phyloP scores from a whole-genome alignment of 1,140 invertebrate species.

The Heliconius melpomene region DNA sequence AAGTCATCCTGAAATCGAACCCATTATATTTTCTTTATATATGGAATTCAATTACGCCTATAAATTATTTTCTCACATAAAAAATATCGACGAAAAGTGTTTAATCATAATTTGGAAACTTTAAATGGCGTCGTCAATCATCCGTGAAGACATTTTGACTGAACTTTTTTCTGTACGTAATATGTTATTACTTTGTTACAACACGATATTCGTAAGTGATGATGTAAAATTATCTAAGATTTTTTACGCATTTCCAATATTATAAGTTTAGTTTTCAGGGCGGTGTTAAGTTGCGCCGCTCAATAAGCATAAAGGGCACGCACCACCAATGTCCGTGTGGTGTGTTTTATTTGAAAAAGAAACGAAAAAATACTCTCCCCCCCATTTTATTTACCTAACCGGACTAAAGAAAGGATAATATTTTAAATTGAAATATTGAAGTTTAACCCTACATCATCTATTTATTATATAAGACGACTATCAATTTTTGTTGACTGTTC shows the following conservation, averaged over 20 bases:
- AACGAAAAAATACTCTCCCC: too few relatives aligned
- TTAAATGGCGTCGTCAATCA: conserved; percentile 21
- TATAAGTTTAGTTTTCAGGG: too few relatives aligned
- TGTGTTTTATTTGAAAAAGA: too few relatives aligned
- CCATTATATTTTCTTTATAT: conserved; percentile 1
- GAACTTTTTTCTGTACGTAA: conserved; percentile 21
- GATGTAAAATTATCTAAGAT: background rate
- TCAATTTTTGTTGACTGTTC: conserved; percentile 3
- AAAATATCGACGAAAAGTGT: conserved; percentile 1
- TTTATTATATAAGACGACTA: too few relatives aligned
- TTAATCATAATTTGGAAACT: conserved; percentile 19
- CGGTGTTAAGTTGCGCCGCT: background rate
- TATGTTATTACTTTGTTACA: background rate
- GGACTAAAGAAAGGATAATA: too few relatives aligned
- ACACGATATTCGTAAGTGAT: background rate
- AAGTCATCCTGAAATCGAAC: background rate
- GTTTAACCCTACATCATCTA: too few relatives aligned
- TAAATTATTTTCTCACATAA: background rate
- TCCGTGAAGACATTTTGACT: conserved; percentile 3
- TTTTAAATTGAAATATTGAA: too few relatives aligned
- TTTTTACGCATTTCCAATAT: too few relatives aligned
- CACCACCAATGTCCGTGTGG: too few relatives aligned
- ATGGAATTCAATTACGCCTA: background rate
- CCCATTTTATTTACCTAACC: too few relatives aligned
- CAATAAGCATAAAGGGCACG: too few relatives aligned